Evolutionary conservation across 2,888 invertebrate species (phyloP), one percentile per base, ranked within the genome.

Genomic region (Eumerus sabulonum): DNA sequence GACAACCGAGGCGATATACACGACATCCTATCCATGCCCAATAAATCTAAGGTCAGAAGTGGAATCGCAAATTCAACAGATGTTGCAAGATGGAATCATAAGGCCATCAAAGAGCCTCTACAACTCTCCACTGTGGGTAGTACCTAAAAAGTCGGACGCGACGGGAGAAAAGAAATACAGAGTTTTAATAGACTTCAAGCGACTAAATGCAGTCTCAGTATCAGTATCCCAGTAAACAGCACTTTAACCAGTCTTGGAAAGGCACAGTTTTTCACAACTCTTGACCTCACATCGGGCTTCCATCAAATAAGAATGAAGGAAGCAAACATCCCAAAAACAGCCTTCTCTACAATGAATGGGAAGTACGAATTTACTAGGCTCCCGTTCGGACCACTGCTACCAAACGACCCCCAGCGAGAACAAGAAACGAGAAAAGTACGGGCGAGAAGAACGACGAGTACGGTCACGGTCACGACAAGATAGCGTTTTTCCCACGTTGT

Each of bases 231-330:
- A 27, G 7, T 27, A 54, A 54, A 54, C 36, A 59, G 27, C 7
- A 44, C 59, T 18, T 12, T 44, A 19, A 18, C 59, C 19, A 63
- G 51, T 50, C 50, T 63, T 13, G 50, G 50, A n/a, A 36, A 47
- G 11, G 59, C 45, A 14, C 7, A 59, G 16, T 42, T 38, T 27
- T 63, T 27, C 36, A 63, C 63, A 48, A 63, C 50, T n/a, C 51
- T 63, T 11, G 51, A 63, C 51, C 51, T 51, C n/a, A 51, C 40
- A 1, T 40, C 38, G 13, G 63, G 63, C 3, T 63, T 42, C 35
- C 50, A 63, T 18, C 63, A 63, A 19, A 63, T 63, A 27, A n/a
- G 36, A 50, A 63, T 50, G 42, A 51, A 63, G n/a, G 35, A 35
- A 27, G 19, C 48, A 48, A 38, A 62, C 19, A 38, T 62, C 14